Base-by-base conservation (phyloP, 64 coral and sea anemone genomes). In the Stylophora pistillata region DNA sequence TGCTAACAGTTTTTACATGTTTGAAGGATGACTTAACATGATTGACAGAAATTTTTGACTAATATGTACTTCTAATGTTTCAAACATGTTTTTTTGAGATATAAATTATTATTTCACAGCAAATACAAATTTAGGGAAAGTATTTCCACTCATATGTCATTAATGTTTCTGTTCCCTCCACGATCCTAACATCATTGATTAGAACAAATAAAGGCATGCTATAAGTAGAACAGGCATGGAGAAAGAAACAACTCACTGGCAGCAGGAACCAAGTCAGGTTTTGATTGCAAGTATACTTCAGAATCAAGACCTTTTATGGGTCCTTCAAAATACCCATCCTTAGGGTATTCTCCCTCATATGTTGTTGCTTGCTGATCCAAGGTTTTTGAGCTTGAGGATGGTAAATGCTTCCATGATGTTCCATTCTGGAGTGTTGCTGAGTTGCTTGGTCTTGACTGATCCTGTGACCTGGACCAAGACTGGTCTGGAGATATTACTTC, bases 361-460 rank as follows among this genome's bases (percentile, higher is more conserved):
- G 57, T 63, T 29, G 20, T 15, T 37, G 15, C 30, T 63, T 81
- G 34, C 30, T 13, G 31, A 18, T 20, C 30, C 78, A 64, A 37
- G 13, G 57, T 23, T 2, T 10, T 69, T 53, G 80, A 26, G 37
- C 58, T 28, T 26, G 80, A 70, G 1, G 10, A 61, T 53, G 62
- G 80, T 6, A 68, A 15, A 26, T 34, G 33, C 23, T n/a, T 69
- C 61, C 62, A 69, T 27, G 37, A 69, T 15, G 80, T 69, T 20
- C 33, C 80, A 70, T 84, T 84, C 30, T 84, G 61, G 20, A 84
- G 21, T 28, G 80, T 15, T 21, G 61, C 61, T 65, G 80, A 84
- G 37, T 61, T 84, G 13, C 20, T 54, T n/a, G 80, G 80, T 15
- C 80, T 84, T 70, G 61, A 69, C 33, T 68, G 31, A 53, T 70